phyloP scores from a whole-genome alignment of 2,113 vertebrate genomes.

The Malaclemys terrapin region DNA sequence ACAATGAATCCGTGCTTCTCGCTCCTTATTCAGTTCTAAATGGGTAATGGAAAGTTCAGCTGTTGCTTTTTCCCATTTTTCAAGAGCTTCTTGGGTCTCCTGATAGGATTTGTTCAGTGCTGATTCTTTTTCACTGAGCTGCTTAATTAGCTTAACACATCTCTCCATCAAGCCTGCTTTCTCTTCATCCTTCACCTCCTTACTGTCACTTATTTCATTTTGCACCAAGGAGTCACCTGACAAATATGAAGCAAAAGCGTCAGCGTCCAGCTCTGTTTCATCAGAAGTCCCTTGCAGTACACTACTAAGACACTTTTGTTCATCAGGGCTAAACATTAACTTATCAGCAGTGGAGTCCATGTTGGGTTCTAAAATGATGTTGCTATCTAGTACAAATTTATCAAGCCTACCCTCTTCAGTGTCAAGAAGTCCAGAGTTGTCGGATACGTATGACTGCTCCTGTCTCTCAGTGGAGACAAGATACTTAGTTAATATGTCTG shows the following conservation, averaged over 20 bases:
- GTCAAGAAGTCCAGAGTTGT: constrained; percentile 62
- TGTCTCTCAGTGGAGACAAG: constrained; percentile 67
- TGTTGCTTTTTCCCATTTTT: constrained; percentile 71
- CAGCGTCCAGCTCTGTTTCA: constrained; percentile 13
- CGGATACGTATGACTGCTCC: constrained; percentile 59
- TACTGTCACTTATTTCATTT: neutral
- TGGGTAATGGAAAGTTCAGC: constrained; percentile 73
- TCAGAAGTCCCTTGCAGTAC: constrained; percentile 12
- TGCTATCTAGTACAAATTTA: constrained; percentile 76
- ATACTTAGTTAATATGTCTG: constrained; percentile 82
- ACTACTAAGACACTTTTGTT: neutral
- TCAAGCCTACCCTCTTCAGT: constrained; percentile 74
- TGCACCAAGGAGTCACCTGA: constrained; percentile 39
- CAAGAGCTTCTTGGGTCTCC: constrained; percentile 76
- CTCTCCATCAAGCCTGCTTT: constrained; percentile 74
- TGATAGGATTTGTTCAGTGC: constrained; percentile 72
- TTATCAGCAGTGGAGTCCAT: neutral
- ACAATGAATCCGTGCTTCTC: neutral
- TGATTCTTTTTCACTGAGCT: constrained; percentile 77
- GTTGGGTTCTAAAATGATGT: constrained; percentile 71
- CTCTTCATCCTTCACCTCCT: constrained; percentile 43
- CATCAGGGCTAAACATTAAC: neutral
- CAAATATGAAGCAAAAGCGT: constrained; percentile 25
- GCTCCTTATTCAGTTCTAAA: constrained; percentile 64
- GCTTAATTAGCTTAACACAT: constrained; percentile 77